Conservation (phyloP, 2,113 vertebrate species). For the Burhinus oedicnemus region DNA sequence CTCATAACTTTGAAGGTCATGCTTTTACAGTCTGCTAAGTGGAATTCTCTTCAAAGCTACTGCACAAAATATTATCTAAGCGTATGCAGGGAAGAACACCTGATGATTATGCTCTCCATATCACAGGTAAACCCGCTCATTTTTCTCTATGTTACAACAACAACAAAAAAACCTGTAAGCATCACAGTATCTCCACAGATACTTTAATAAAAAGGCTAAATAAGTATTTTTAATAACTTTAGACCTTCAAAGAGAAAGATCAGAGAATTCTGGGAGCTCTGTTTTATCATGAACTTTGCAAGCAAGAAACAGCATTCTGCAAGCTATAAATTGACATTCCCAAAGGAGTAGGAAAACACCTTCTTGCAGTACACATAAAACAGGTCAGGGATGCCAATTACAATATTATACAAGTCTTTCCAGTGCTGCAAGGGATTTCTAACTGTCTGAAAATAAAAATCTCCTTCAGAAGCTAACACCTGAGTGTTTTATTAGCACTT, state of each 20-base stretch:
- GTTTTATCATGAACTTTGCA: constrained; percentile 1
- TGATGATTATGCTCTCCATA: not conserved
- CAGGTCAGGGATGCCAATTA: constrained; percentile 29
- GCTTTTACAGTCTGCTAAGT: not conserved
- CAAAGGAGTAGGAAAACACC: not conserved
- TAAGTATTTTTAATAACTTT: not conserved
- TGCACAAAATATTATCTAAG: not conserved
- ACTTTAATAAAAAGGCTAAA: not conserved
- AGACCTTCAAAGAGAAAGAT: not conserved
- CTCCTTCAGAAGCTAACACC: not conserved
- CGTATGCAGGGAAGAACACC: not conserved
- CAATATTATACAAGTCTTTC: not conserved
- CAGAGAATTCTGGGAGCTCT: not conserved
- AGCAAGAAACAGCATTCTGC: not conserved
- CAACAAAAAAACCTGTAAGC: not conserved
- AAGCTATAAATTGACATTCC: not conserved
- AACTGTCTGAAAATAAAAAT: constrained; percentile 1
- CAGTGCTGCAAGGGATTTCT: not conserved
- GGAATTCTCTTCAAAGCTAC: not conserved
- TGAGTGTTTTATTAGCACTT: constrained; percentile 30
- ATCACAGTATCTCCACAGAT: not conserved
- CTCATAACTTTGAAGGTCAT: not conserved
- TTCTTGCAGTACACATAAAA: not conserved
- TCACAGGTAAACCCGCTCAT: not conserved
- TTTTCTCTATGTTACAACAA: not conserved